Percentiles rank a stretch among this genome's conserved stretches.
phyloP scores from a whole-genome alignment of 1,140 invertebrate genomes.

The Metopolophium dirhodum region DNA sequence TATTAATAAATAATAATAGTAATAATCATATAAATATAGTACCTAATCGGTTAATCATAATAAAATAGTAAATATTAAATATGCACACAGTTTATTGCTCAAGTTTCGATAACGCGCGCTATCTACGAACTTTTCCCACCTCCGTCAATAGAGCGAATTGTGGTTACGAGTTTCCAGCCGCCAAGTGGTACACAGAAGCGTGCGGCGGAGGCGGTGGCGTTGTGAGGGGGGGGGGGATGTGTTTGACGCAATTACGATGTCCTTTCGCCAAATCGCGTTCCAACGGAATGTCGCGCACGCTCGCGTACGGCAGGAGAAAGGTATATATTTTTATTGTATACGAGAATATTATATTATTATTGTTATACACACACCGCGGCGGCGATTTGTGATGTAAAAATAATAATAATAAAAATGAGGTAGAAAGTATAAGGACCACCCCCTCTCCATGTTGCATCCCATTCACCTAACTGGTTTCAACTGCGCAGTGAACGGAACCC shows the following conservation, averaged over 20 bases:
- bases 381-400: slow-evolving; percentile 28
- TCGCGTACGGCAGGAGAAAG: slow-evolving; percentile 27
- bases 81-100: background rate
- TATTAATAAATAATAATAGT: background rate
- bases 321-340: slow-evolving; percentile 31
- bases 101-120: background rate
- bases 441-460: background rate
- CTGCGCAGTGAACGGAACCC: background rate
- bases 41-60: background rate
- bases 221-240: background rate
- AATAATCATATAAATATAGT: background rate
- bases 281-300: slow-evolving; percentile 26
- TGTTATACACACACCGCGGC: background rate
- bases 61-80: background rate
- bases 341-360: slow-evolving; percentile 22
- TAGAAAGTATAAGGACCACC: slow-evolving; percentile 40
- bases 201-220: background rate
- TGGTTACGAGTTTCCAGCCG: background rate
- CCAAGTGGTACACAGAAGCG: background rate
- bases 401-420: background rate
- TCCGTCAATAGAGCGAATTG: background rate
- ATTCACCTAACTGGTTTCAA: slow-evolving; percentile 27
- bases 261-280: slow-evolving; percentile 33
- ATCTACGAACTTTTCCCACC: slow-evolving; percentile 18
- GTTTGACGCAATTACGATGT: slow-evolving; percentile 13